Conservation (phyloP, 2,797 vertebrate genomes). For the Bradypodion ventrale region DNA sequence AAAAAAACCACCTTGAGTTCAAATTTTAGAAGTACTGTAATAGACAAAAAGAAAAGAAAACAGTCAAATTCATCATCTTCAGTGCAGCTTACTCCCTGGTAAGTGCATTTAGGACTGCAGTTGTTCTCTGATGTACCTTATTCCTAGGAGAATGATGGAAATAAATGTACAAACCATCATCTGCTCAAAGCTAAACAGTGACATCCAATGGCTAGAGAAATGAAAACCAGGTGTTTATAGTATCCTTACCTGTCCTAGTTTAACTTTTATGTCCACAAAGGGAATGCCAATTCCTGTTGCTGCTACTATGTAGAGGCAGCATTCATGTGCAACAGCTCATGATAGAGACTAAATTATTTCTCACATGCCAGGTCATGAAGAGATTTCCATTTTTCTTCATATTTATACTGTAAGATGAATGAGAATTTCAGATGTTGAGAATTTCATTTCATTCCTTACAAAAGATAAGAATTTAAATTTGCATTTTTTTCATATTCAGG, state of each 20-base stretch:
- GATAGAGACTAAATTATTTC: neutral
- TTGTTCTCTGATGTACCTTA: neutral
- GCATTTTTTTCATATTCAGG: too few species aligned
- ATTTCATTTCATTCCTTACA: too few species aligned
- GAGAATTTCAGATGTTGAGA: too few species aligned
- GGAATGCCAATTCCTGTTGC: too few species aligned
- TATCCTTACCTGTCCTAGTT: neutral
- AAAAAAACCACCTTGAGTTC: too few species aligned
- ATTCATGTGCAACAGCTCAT: neutral
- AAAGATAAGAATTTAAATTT: too few species aligned
- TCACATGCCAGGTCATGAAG: neutral
- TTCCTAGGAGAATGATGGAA: neutral
- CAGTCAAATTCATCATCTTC: too few species aligned
- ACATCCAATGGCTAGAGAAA: constrained; percentile 50
- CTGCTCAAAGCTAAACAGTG: constrained; percentile 55
- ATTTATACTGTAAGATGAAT: neutral
- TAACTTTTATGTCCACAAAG: neutral
- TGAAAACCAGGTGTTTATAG: neutral
- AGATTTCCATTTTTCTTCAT: neutral
- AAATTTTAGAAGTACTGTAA: too few species aligned
- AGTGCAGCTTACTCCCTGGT: too few species aligned
- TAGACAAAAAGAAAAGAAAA: too few species aligned
- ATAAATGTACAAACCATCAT: neutral
- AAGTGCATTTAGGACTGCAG: neutral
- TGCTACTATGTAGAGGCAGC: neutral